These are phyloP conservation scores for Hydrophis major DNA, from an alignment of 2,797 vertebrate genomes.

Conservation along the genomic window DNA sequence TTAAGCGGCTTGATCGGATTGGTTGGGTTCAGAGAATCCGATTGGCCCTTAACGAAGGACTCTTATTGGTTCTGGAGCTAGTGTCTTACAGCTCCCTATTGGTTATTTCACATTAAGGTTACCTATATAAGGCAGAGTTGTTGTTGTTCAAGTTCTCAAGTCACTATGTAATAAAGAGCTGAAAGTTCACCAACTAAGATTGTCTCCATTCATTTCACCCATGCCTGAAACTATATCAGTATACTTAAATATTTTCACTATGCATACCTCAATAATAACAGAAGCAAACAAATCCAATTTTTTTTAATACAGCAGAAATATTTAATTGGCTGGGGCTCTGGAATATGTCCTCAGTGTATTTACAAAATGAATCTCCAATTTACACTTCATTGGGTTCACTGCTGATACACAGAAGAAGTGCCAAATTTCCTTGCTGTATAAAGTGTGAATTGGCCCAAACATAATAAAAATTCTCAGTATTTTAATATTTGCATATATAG, in stretches of 20 bases:
- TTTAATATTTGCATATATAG: neutral
- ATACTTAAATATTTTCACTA: neutral
- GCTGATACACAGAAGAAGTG: neutral
- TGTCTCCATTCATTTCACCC: too few relatives aligned
- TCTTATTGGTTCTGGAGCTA: too few relatives aligned
- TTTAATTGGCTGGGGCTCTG: neutral
- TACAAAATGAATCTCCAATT: neutral
- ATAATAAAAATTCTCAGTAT: neutral
- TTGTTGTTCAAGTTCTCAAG: too few relatives aligned
- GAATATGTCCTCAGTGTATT: neutral
- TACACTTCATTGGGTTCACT: neutral
- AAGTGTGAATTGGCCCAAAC: neutral
- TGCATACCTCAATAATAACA: neutral
- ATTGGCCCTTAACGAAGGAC: too few relatives aligned
- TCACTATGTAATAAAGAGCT: too few relatives aligned
- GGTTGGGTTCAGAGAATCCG: too few relatives aligned
- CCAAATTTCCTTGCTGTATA: neutral
- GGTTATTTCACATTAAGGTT: too few relatives aligned
- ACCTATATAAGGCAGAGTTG: too few relatives aligned
- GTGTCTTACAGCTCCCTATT: too few relatives aligned
- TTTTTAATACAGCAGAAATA: neutral
- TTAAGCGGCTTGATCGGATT: too few relatives aligned
- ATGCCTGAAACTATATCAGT: too few relatives aligned
- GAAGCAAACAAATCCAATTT: neutral
- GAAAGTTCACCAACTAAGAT: too few relatives aligned